Base-by-base conservation (phyloP, 2,888 invertebrate species). In the Volucella inanis region DNA sequence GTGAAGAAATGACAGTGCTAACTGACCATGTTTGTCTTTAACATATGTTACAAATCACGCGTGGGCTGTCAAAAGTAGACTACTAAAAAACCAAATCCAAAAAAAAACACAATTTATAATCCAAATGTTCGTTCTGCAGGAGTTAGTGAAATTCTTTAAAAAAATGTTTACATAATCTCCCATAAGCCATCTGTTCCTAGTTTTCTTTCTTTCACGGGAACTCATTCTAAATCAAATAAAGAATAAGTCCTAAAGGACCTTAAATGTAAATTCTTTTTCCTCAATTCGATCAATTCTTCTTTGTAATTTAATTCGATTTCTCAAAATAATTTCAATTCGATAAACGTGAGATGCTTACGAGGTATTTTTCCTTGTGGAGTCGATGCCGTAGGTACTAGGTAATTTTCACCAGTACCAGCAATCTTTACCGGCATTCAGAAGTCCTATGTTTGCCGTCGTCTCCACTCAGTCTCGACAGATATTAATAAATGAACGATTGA, bases 401-500 rank as follows among this genome's bases (percentile, higher is more conserved):
- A 54, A 41, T 43, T 39, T 52, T 22, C 67, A 31, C 54, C 14
- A 12, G 54, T 31, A 45, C 18, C 41, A 12, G n/a, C 11, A 11
- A 12, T 45, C 12, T n/a, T 45, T n/a, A 50, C 9, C 12, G 11
- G 12, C 49, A 39, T 65, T 50, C 15, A 18, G 18, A 50, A 52
- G 39, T 18, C 50, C 15, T 31, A 15, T 65, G 22, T 11, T 14
- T 61, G 8, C 12, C 15, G 3, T 15, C 2, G 10, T 15, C 43
- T 22, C 11, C 8, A 6, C 54, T 54, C 9, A 22, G 43, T 70
- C 41, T 49, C 57, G 59, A 22, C 38, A 22, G 59, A 31, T 49
- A 71, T 59, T 59, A 59, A 71, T 59, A 61, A 71, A 71, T 71
- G 18, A 50, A 41, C 71, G 50, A 61, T 50, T 71, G 59, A 71